These are phyloP conservation scores for Lucilia sericata DNA, from an alignment of 1,140 invertebrate genomes.

Conservation along the genomic window DNA sequence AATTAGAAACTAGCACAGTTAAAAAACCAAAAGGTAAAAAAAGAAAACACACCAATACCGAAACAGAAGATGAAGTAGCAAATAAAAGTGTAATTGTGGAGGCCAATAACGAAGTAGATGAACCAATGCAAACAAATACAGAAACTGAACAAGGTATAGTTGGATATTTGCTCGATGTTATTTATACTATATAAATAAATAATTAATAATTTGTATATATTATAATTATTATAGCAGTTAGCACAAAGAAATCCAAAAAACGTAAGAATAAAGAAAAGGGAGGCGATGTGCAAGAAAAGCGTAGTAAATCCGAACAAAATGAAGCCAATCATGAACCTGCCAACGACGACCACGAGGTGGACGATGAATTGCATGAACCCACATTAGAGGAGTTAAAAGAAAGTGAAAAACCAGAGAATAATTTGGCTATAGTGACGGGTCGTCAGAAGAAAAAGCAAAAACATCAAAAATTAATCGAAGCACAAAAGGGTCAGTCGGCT, in stretches of 20 bases:
- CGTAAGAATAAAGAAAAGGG: conserved; percentile 50
- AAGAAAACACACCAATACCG: conserved; percentile 54
- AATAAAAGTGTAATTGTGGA: conserved; percentile 61
- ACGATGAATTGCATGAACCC: conserved; percentile 50
- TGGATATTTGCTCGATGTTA: not conserved
- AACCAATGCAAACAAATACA: conserved; percentile 11
- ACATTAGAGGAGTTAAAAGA: conserved; percentile 57
- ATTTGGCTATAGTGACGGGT: conserved; percentile 58
- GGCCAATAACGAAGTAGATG: conserved; percentile 21
- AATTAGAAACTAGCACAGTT: conserved; percentile 54
- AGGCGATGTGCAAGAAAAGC: conserved; percentile 49
- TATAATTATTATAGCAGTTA: conserved; percentile 10
- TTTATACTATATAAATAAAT: not conserved
- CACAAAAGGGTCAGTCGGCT: conserved; percentile 54
- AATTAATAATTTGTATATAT: not conserved
- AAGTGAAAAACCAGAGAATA: conserved; percentile 61
- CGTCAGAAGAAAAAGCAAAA: conserved; percentile 65
- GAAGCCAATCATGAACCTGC: conserved; percentile 27
- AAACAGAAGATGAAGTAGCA: conserved; percentile 60
- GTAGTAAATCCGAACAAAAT: conserved; percentile 47
- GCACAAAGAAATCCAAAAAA: conserved; percentile 50
- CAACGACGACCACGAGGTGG: conserved; percentile 23
- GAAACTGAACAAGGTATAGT: not conserved
- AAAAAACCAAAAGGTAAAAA: conserved; percentile 58
- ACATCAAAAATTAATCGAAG: conserved; percentile 58